phyloP scores from a whole-genome alignment of 2,113 vertebrate genomes.

The Tachysurus fulvidraco region DNA sequence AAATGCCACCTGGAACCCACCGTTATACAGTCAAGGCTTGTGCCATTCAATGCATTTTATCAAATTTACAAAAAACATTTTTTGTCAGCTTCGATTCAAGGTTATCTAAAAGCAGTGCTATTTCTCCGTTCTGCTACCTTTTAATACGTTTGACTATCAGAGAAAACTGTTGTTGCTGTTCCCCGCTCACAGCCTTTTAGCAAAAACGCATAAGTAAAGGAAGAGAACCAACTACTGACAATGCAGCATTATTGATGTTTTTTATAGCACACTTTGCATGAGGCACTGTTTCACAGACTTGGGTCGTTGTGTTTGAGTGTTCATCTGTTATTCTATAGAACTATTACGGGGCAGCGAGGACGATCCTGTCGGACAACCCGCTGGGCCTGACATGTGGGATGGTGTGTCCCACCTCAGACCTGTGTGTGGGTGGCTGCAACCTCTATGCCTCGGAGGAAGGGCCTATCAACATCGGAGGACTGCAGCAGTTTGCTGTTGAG shows the following conservation, averaged over 20 bases:
- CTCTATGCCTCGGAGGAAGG: slow-evolving; percentile 85
- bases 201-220: not conserved
- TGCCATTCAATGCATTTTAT: slow-evolving; percentile 33
- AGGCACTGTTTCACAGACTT: not conserved
- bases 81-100: slow-evolving; percentile 47
- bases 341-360: slow-evolving; percentile 85
- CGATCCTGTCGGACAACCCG: slow-evolving; percentile 85
- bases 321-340: slow-evolving; percentile 69
- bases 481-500: slow-evolving; percentile 95
- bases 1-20: slow-evolving; percentile 22
- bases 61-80: slow-evolving; percentile 27
- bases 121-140: not conserved
- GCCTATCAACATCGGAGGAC: slow-evolving; percentile 92
- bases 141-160: not conserved
- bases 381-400: slow-evolving; percentile 85
- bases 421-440: slow-evolving; percentile 85
- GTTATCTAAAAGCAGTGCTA: slow-evolving; percentile 38
- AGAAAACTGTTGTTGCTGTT: not conserved
- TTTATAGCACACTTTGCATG: not conserved
- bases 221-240: not conserved
- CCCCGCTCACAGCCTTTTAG: not conserved
- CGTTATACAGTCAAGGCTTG: slow-evolving; percentile 45
- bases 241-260: not conserved
- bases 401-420: slow-evolving; percentile 88
- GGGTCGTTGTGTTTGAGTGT: not conserved